phyloP scores from a whole-genome alignment of 2,888 invertebrate species.

The Dione vanillae region DNA sequence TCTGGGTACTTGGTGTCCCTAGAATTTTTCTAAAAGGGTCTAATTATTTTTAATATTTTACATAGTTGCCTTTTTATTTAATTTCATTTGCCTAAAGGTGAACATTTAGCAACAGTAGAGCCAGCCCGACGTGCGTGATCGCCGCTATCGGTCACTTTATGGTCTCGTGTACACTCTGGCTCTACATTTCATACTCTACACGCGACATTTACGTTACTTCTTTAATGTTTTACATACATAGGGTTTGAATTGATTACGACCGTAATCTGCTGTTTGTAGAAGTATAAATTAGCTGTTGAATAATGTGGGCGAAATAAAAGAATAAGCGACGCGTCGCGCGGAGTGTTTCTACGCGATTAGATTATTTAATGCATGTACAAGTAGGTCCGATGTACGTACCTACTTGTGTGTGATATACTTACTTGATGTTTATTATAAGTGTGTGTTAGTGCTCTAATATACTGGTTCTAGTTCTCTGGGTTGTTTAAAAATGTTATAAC shows the following conservation, averaged over 20 bases:
- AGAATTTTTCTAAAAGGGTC: neutral
- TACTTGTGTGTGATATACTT: neutral
- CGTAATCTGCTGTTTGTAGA: slow-evolving; percentile 23
- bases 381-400: too few relatives aligned
- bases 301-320: slow-evolving; percentile 22
- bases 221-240: slow-evolving; percentile 24
- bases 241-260: slow-evolving; percentile 27
- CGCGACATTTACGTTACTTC: slow-evolving; percentile 6
- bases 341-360: neutral
- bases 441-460: neutral
- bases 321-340: neutral
- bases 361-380: slow-evolving; percentile 3
- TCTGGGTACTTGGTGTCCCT: neutral
- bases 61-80: neutral
- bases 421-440: neutral
- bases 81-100: neutral
- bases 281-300: slow-evolving; percentile 24
- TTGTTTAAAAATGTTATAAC: too few relatives aligned
- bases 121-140: neutral
- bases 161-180: neutral
- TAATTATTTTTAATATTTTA: neutral
- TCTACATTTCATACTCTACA: slow-evolving; percentile 14
- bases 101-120: neutral
- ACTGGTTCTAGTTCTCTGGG: too few relatives aligned
- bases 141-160: slow-evolving; percentile 18